Conservation (phyloP, 2,113 vertebrate species). For the Thamnophis sirtalis region DNA sequence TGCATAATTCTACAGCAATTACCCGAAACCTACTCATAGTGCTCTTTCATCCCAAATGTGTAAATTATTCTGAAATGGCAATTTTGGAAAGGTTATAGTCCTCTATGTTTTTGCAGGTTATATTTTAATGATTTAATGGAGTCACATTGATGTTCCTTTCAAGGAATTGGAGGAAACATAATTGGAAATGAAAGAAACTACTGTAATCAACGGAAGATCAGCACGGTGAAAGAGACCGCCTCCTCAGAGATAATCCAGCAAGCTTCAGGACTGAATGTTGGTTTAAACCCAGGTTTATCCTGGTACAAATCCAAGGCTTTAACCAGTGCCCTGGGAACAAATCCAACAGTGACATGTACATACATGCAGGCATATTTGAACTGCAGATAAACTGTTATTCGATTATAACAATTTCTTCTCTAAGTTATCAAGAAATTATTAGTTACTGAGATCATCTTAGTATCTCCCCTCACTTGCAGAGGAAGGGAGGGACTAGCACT, state of each 20-base stretch:
- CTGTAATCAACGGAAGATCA: neutral
- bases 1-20: neutral
- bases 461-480: neutral
- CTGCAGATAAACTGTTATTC: neutral
- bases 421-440: conserved; percentile 2
- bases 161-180: neutral
- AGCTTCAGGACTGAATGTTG: neutral
- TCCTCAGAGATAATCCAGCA: neutral
- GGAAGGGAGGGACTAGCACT: neutral
- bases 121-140: neutral
- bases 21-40: neutral
- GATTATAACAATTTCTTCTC: neutral
- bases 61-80: neutral
- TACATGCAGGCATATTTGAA: neutral
- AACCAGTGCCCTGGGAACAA: neutral
- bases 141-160: neutral
- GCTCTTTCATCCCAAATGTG: neutral
- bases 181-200: neutral
- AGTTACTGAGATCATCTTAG: neutral
- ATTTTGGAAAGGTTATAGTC: neutral
- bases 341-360: neutral
- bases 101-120: neutral
- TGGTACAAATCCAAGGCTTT: neutral
- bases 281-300: neutral
- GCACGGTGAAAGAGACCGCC: neutral